phyloP scores from a whole-genome alignment of 1,140 invertebrate species.

The Lucilia cuprina region DNA sequence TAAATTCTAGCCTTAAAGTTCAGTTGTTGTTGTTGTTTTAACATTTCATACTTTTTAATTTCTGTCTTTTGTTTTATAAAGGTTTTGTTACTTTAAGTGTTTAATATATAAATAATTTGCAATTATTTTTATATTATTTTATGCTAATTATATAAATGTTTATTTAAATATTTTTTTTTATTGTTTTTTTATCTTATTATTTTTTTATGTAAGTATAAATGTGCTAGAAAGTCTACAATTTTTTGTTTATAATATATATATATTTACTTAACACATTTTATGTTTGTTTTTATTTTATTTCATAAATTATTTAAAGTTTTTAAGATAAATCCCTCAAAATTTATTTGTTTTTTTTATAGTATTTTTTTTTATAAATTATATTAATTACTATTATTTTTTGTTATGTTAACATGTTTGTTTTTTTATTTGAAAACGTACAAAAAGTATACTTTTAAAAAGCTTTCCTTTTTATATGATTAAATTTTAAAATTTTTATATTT shows the following conservation, averaged over 20 bases:
- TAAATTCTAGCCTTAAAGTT: neutral
- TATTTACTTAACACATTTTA: conserved; percentile 23
- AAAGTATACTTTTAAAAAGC: conserved; percentile 59
- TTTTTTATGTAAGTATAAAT: conserved; percentile 31
- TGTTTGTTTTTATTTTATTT: conserved; percentile 26
- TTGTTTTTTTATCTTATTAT: too few relatives aligned
- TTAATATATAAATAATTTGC: conserved; percentile 29
- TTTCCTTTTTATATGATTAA: conserved; percentile 44
- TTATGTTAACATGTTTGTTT: conserved; percentile 2
- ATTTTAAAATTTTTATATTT: neutral
- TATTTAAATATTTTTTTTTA: conserved; percentile 5
- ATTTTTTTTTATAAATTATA: conserved; percentile 14
- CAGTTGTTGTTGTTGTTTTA: neutral
- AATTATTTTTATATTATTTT: conserved; percentile 38
- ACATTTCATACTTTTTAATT: neutral
- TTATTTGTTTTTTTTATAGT: conserved; percentile 23
- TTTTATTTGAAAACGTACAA: conserved; percentile 53
- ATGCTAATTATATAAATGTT: neutral
- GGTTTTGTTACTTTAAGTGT: neutral
- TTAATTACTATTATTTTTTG: conserved; percentile 39
- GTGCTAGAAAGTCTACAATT: conserved; percentile 20
- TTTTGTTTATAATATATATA: neutral
- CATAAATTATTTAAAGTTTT: neutral
- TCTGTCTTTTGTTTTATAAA: neutral
- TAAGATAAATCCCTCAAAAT: neutral